Conservation (phyloP, 23 tunicate species). For the Styela plicata region DNA sequence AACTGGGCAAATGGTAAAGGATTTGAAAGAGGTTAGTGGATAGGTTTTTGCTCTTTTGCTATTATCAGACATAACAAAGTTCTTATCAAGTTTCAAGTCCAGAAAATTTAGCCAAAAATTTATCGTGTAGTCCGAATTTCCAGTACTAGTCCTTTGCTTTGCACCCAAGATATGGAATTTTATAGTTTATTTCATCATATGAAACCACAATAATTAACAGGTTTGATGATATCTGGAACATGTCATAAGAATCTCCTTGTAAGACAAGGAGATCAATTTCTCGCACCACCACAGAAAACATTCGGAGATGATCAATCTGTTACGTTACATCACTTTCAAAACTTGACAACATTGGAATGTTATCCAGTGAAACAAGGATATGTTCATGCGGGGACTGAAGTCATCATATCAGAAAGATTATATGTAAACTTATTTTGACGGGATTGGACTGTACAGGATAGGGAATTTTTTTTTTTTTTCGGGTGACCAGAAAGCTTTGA, state of each 20-base stretch:
- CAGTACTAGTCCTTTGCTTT: too few relatives aligned
- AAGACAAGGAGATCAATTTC: conserved; percentile 65
- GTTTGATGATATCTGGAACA: conserved; percentile 50
- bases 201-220: too few relatives aligned
- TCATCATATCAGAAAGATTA: conserved; percentile 19
- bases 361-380: conserved; percentile 70
- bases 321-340: conserved; percentile 33
- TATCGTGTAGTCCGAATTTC: too few relatives aligned
- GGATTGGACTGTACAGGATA: too few relatives aligned
- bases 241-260: conserved; percentile 41
- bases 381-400: conserved; percentile 36
- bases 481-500: too few relatives aligned
- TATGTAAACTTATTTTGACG: background rate
- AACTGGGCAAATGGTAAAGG: conserved; percentile 53
- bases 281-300: conserved; percentile 28
- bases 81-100: too few relatives aligned
- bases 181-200: too few relatives aligned
- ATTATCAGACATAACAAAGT: too few relatives aligned
- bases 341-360: conserved; percentile 39
- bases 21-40: conserved; percentile 66
- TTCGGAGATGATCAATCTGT: conserved; percentile 35
- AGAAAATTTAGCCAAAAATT: too few relatives aligned
- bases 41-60: too few relatives aligned
- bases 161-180: too few relatives aligned
- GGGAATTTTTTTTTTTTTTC: too few relatives aligned